Base-by-base conservation (phyloP, 2,113 vertebrate genomes). In the Polyodon spathula region DNA sequence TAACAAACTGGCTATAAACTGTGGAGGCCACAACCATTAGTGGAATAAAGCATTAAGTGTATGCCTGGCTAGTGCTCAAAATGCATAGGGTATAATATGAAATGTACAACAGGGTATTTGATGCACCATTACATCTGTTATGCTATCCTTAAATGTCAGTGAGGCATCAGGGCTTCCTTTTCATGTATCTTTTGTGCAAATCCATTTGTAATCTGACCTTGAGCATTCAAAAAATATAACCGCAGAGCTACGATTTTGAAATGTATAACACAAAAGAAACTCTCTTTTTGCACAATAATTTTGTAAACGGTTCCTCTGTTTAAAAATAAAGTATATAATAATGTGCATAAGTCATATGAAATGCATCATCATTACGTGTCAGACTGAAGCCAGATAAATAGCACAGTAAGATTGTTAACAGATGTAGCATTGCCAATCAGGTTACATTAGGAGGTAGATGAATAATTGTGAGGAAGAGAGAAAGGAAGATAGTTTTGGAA, bases 1-100 rank as follows among this genome's bases (percentile, higher is more conserved):
- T 44, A 42, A 6, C 8, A 8, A 63, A 58, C 15, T 58, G 46
- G 14, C 10, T 48, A 64, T 46, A 11, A 63, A 63, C 44, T 62
- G 37, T 41, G 7, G 6, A 27, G 41, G 39, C 54, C 38, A 37
- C 53, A 48, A 12, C 53, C 61, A 59, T 58, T 59, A 59, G 51
- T 56, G 10, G 42, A 52, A 54, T 52, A 43, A 17, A 12, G 40
- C 48, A 54, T 15, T 53, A 58, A 58, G 39, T 17, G 39, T 11
- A 53, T 48, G 27, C 27, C 27, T 27, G 27, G 3, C 27, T 43
- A 37, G 40, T 11, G 41, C 38, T 40, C 14, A 16, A 37, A 42
- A 63, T 10, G 11, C 27, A 63, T 7, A 46, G 40, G 38, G 60
- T n/a, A 54, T 46, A 56, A 56, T 56, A 15, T n/a, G 11, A 44